These are phyloP conservation scores for Sarcophaga rosellei DNA, from an alignment of 2,888 invertebrate genomes.

Conservation along the genomic window DNA sequence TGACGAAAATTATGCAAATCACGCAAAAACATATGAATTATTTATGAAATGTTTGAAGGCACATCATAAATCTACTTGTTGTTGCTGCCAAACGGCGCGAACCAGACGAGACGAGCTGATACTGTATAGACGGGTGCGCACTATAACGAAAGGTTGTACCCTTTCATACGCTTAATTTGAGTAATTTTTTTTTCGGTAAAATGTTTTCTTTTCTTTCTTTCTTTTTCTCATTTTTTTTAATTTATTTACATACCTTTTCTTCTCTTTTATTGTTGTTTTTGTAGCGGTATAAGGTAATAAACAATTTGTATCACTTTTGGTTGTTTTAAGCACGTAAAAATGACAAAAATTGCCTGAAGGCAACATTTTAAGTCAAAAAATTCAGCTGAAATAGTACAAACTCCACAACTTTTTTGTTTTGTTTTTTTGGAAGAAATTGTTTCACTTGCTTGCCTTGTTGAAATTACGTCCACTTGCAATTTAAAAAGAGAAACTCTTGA, in stretches of 20 bases:
- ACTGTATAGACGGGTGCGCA: conserved; percentile 31
- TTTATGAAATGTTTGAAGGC: conserved; percentile 70
- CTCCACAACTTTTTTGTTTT: too few relatives aligned
- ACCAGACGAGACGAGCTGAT: neutral
- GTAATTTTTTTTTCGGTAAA: conserved; percentile 60
- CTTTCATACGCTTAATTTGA: conserved; percentile 53
- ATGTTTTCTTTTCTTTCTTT: conserved; percentile 27
- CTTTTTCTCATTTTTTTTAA: neutral
- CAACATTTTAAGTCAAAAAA: neutral
- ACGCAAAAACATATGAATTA: conserved; percentile 67
- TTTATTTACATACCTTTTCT: conserved; percentile 55
- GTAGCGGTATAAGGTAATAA: neutral
- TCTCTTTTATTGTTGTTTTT: conserved; percentile 23
- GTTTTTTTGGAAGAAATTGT: too few relatives aligned
- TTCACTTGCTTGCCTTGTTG: too few relatives aligned
- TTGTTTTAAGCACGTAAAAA: conserved; percentile 8
- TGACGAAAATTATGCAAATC: conserved; percentile 73
- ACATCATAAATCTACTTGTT: conserved; percentile 70
- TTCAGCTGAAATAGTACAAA: neutral
- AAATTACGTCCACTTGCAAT: too few relatives aligned
- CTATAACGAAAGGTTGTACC: conserved; percentile 58
- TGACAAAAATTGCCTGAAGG: conserved; percentile 45
- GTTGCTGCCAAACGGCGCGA: conserved; percentile 6
- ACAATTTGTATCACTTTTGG: conserved; percentile 46
- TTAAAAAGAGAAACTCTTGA: too few relatives aligned